Base-by-base conservation (phyloP, 2,113 vertebrate genomes). In the Pollimyrus isidori region DNA sequence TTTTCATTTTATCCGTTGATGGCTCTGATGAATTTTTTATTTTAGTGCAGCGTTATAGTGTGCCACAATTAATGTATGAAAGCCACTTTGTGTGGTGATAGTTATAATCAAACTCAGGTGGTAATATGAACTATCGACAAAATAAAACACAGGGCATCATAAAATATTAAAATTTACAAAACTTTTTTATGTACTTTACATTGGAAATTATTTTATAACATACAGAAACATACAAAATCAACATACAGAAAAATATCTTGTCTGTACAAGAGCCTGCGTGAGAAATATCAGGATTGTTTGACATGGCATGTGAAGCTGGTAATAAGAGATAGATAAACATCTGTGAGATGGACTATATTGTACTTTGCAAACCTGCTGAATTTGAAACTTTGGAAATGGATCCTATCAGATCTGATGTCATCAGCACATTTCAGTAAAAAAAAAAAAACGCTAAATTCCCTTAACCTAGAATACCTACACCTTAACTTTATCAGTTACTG, bases 391-490 rank as follows among this genome's bases (percentile, higher is more conserved):
- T 93, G 91, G 91, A 92, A 94, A 94, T 89, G 90, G 91, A 90
- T 88, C 89, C 30, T 88, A 88, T 91, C 87, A 86, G 87, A 58
- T 89, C 90, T 90, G 90, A 90, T 89, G 87, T 90, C 92, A 91
- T 95, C 95, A 95, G 94, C 95, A 95, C 95, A 96, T 96, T 88
- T 90, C 92, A 94, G 94, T 94, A 92, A 90, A 26, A 69, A 23
- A 26, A 69, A 23, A 26, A 15, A 49, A 56, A 56, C 0, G 13
- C 42, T 88, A 13, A 80, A 87, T 15, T 69, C 39, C 11, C 45
- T 69, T 65, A 42, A 45, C 52, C 52, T 58, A 86, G 23, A 86
- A 50, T 86, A 23, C 45, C 84, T 42, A 46, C 39, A 88, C 53
- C 69, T 52, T 88, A 52, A 50, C 88, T 82, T 82, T 82, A 88